phyloP scores from a whole-genome alignment of 2,113 vertebrate genomes.

The Isichthys henryi region DNA sequence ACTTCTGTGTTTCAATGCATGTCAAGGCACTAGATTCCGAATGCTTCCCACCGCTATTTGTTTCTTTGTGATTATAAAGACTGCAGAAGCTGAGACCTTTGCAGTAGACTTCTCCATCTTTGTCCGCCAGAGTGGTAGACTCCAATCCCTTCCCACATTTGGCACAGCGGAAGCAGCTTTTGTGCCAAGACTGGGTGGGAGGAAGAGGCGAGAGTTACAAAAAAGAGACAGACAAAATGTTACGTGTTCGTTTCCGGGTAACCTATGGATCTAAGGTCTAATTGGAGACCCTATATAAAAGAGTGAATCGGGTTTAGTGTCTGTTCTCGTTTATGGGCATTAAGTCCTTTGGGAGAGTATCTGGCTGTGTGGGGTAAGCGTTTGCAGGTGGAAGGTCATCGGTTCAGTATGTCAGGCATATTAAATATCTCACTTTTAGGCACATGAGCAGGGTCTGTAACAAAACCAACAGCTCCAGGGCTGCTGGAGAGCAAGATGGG shows the following conservation, averaged over 20 bases:
- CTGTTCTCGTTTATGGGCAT: not conserved
- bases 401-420: not conserved
- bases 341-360: not conserved
- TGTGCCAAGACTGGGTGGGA: conserved; percentile 80
- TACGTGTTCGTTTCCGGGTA: not conserved
- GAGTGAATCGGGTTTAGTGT: not conserved
- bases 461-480: not conserved
- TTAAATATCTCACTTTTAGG: not conserved
- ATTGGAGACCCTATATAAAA: not conserved
- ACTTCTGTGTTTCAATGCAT: not conserved
- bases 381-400: not conserved
- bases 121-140: conserved; percentile 89
- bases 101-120: conserved; percentile 92
- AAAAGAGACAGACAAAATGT: not conserved
- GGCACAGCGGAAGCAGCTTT: conserved; percentile 87
- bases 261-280: not conserved
- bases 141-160: conserved; percentile 93
- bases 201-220: not conserved
- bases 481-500: not conserved
- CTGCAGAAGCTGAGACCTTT: conserved; percentile 67
- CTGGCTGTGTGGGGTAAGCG: not conserved
- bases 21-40: not conserved
- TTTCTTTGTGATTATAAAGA: not conserved
- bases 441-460: not conserved
- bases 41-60: too few species aligned